Percentiles rank a stretch among this genome's conserved stretches.
phyloP scores from a whole-genome alignment of 1,140 invertebrate species.

The Ostrea denselamellosa region DNA sequence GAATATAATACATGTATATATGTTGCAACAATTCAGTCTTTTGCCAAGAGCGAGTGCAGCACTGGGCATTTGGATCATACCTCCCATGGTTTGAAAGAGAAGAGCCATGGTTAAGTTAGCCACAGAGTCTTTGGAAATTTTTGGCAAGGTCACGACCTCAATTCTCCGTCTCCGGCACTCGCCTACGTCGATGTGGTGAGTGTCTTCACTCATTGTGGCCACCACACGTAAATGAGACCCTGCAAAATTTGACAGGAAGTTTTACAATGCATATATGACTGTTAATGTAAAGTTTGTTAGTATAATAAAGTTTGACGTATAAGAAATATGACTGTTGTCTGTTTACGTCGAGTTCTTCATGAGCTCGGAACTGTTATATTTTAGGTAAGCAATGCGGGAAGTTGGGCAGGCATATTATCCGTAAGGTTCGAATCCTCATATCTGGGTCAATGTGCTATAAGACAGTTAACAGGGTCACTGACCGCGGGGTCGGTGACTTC shows the following conservation, averaged over 20 bases:
- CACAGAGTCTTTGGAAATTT: constrained; percentile 92
- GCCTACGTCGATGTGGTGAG: constrained; percentile 80
- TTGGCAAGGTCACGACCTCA: constrained; percentile 89
- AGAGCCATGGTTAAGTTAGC: constrained; percentile 90
- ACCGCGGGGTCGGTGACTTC: no score
- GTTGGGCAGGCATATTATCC: no score
- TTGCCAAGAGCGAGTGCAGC: background rate
- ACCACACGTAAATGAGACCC: constrained; percentile 90
- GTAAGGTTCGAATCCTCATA: no score
- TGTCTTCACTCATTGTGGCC: constrained; percentile 92
- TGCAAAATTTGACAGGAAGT: constrained; percentile 64
- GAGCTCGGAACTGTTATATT: no score
- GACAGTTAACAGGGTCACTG: no score
- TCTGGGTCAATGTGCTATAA: no score
- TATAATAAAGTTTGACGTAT: no score
- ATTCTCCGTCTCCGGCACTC: constrained; percentile 79
- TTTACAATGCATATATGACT: background rate
- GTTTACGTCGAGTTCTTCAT: no score
- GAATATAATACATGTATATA: no score
- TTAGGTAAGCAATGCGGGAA: no score
- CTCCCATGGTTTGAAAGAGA: constrained; percentile 12
- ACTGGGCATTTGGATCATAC: background rate
- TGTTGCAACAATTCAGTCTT: background rate
- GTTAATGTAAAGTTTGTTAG: background rate
- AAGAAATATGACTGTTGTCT: no score